Conservation (phyloP, 1,140 invertebrate species). For the Coboldia fuscipes region DNA sequence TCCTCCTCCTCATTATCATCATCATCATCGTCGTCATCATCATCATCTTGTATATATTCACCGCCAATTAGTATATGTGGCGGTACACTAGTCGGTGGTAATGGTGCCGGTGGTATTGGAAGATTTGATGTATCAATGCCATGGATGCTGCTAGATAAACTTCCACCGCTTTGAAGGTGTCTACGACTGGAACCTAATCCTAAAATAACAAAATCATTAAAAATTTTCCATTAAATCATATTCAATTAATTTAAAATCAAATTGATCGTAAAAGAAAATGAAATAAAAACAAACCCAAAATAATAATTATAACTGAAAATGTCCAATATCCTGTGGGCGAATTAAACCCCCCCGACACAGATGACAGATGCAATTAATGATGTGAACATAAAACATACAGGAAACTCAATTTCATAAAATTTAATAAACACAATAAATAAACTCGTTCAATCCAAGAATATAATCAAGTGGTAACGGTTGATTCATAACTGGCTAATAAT, state of each 20-base stretch:
- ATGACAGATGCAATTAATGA: background rate
- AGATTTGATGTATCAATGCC: conserved; percentile 18
- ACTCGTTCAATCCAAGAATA: too few relatives aligned
- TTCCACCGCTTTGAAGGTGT: conserved; percentile 19
- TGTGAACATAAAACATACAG: too few relatives aligned
- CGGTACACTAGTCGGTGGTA: conserved; percentile 18
- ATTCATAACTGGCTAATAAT: too few relatives aligned
- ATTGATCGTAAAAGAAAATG: background rate
- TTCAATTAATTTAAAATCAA: background rate
- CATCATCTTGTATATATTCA: conserved; percentile 8
- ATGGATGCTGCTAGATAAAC: conserved; percentile 19
- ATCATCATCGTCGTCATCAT: conserved; percentile 13
- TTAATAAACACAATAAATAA: too few relatives aligned
- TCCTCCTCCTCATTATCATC: conserved; percentile 15
- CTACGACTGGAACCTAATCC: conserved; percentile 20
- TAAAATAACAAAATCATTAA: too few relatives aligned
- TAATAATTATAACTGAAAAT: background rate
- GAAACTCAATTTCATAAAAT: too few relatives aligned
- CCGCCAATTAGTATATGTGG: conserved; percentile 20
- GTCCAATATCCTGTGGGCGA: background rate
- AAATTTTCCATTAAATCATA: background rate
- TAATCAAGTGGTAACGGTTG: too few relatives aligned
- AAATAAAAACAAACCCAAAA: background rate
- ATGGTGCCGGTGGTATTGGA: conserved; percentile 18
- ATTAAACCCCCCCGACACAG: too few relatives aligned